These are phyloP conservation scores for Tipula unca DNA, from an alignment of 2,888 invertebrate species.

Conservation along the genomic window DNA sequence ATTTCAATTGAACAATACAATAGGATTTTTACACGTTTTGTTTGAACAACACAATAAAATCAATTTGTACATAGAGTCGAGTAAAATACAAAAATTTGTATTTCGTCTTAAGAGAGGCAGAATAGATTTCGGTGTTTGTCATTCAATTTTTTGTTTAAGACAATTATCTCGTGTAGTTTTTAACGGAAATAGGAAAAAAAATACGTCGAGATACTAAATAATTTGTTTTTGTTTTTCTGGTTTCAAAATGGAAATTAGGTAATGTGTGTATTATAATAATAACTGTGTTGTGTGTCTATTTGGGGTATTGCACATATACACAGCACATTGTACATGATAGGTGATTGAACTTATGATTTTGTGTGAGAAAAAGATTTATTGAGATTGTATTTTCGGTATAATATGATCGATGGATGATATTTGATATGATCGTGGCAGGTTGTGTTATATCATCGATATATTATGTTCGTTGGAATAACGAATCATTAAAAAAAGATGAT, in stretches of 20 bases:
- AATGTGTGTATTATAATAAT: not conserved
- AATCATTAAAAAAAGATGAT: too few species aligned
- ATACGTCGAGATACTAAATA: not conserved
- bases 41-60: not conserved
- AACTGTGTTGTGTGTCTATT: not conserved
- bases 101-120: not conserved
- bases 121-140: not conserved
- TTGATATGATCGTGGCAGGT: not conserved
- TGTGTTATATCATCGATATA: not conserved
- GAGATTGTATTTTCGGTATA: not conserved
- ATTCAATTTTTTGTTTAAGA: not conserved
- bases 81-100: not conserved
- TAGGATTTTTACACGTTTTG: not conserved
- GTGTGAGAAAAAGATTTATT: not conserved
- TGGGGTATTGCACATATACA: not conserved
- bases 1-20: not conserved
- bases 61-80: not conserved
- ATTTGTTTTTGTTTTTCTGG: not conserved
- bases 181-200: conserved; percentile 3
- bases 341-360: not conserved
- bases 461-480: too few species aligned
- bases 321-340: not conserved
- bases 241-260: not conserved
- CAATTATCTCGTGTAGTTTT: not conserved
- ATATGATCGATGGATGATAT: not conserved